Percentiles rank a stretch among this genome's conserved stretches.
Conservation (phyloP, 2,797 vertebrate species). For the Otolemur crassicaudatus region DNA sequence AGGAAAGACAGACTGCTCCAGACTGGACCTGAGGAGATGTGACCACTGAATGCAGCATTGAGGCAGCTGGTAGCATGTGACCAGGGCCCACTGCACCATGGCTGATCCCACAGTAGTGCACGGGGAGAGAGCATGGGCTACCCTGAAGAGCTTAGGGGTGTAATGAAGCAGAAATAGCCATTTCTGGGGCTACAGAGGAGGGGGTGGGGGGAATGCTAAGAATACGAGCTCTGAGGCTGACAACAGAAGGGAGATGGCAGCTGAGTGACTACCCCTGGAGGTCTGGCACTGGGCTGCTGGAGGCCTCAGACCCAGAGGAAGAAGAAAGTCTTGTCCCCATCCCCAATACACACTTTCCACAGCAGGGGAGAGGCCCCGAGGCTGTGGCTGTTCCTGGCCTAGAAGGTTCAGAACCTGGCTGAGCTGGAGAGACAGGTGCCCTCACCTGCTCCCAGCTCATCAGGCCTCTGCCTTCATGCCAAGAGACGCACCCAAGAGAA, state of each 20-base stretch:
- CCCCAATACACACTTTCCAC: neutral
- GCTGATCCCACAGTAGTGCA: neutral
- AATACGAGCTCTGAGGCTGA: neutral
- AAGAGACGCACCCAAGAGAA: neutral
- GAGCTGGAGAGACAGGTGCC: too few relatives aligned
- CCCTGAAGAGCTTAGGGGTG: neutral
- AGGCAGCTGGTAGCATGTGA: accelerated
- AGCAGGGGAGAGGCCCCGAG: neutral
- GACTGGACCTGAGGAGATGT: neutral
- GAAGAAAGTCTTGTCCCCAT: neutral
- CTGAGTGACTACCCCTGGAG: too few relatives aligned
- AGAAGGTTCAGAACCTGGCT: neutral
- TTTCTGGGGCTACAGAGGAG: neutral
- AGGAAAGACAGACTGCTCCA: neutral
- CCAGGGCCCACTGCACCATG: accelerated
- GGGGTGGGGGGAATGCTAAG: neutral
- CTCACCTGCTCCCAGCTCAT: too few relatives aligned
- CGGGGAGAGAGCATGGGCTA: too few relatives aligned
- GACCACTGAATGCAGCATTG: neutral
- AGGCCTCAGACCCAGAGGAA: too few relatives aligned
- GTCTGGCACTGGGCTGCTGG: neutral
- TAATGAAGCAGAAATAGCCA: too few relatives aligned
- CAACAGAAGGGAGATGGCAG: too few relatives aligned
- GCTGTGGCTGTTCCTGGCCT: neutral
- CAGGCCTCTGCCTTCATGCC: too few relatives aligned